Evolutionary conservation across 2,113 vertebrate genomes (phyloP).

Genomic region (Abramis brama): DNA sequence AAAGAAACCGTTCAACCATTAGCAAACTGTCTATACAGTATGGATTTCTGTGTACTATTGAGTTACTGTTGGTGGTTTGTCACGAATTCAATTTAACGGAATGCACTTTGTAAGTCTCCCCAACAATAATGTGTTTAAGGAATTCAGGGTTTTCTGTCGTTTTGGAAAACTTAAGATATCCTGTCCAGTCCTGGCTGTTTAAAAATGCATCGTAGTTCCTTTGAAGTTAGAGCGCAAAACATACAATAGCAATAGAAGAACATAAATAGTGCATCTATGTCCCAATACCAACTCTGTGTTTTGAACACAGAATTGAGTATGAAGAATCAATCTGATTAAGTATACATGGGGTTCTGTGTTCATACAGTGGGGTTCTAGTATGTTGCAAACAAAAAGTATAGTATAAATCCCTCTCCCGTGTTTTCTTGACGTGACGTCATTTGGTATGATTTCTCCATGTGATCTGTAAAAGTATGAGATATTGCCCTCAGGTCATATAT

Average conservation of each 20-base stretch:
- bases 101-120: neutral
- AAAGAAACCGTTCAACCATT: neutral
- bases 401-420: neutral
- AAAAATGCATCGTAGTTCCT: neutral
- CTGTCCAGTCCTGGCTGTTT: neutral
- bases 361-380: neutral
- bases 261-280: neutral
- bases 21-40: neutral
- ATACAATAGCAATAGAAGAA: neutral
- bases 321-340: neutral
- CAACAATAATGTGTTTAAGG: neutral
- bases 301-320: neutral
- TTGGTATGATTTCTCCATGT: neutral
- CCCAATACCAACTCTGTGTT: neutral
- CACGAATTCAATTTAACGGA: neutral
- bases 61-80: slow-evolving; percentile 1
- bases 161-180: neutral
- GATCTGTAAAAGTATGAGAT: neutral
- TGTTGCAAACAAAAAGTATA: neutral
- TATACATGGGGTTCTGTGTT: slow-evolving; percentile 7
- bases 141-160: neutral
- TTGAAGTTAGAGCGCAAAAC: neutral
- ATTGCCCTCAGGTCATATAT: neutral
- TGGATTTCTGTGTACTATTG: neutral
- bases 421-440: neutral